phyloP scores from a whole-genome alignment of 2,113 vertebrate species.

The Plotosus lineatus region DNA sequence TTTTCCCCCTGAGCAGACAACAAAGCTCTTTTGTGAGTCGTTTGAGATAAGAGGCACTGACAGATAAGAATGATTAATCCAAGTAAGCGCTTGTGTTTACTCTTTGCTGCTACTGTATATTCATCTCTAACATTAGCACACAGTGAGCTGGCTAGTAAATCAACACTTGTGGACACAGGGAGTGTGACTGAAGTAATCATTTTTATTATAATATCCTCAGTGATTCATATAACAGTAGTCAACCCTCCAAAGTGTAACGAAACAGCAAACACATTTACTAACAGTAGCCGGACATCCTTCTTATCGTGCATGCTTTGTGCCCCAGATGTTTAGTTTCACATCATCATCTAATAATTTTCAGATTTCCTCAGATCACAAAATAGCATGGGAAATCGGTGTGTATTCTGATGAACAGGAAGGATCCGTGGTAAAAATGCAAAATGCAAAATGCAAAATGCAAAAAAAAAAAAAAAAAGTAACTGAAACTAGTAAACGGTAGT shows the following conservation, averaged over 20 bases:
- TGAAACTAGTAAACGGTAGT: background rate
- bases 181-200: background rate
- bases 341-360: background rate
- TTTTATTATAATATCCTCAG: background rate
- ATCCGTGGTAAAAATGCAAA: background rate
- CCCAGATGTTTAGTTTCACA: background rate
- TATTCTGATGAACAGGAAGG: background rate
- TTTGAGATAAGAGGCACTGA: constrained; percentile 1
- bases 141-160: background rate
- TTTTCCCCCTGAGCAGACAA: background rate
- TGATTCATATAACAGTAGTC: background rate
- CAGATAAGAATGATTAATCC: constrained; percentile 15
- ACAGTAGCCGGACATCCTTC: background rate
- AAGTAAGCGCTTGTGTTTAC: constrained; percentile 8
- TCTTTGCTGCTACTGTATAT: constrained; percentile 4
- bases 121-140: background rate
- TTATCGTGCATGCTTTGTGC: background rate
- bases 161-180: background rate
- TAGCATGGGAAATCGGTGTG: too few species aligned
- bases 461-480: background rate
- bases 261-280: background rate
- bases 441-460: background rate
- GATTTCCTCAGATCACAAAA: background rate
- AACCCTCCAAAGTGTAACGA: background rate
- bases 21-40: constrained; percentile 16